phyloP scores from a whole-genome alignment of 92 coral and sea anemone species.

The Anthopleura xanthogrammica region DNA sequence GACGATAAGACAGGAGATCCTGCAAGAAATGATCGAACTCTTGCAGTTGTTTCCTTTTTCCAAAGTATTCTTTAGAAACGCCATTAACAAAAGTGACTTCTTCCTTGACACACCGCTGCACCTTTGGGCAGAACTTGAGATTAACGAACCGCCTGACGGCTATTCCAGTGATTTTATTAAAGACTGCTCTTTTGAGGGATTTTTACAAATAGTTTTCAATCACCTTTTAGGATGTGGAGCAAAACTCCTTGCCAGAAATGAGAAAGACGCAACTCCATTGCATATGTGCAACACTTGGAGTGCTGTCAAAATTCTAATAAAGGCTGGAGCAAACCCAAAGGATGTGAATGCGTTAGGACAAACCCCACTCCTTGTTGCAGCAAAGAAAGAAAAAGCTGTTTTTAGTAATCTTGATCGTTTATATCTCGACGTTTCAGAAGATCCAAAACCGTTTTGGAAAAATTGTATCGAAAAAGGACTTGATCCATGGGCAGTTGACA shows the following conservation, averaged over 20 bases:
- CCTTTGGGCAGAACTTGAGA: slow-evolving; percentile 18
- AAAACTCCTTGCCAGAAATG: slow-evolving; percentile 8
- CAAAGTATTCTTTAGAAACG: not conserved
- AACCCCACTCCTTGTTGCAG: slow-evolving; percentile 20
- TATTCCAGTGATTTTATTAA: not conserved
- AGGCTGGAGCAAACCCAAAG: not conserved
- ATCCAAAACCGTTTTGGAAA: slow-evolving; percentile 22
- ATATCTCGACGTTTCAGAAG: slow-evolving; percentile 25
- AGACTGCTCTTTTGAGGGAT: not conserved
- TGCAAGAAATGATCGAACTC: not conserved
- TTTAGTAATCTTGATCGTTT: not conserved
- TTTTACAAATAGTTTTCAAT: not conserved
- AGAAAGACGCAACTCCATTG: slow-evolving; percentile 18
- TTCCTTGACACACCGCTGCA: slow-evolving; percentile 19
- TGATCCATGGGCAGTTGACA: slow-evolving; percentile 24
- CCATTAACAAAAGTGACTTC: not conserved
- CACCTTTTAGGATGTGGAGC: not conserved
- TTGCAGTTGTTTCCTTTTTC: not conserved
- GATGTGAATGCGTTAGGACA: slow-evolving; percentile 6
- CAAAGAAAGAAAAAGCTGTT: not conserved
- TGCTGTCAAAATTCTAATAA: slow-evolving; percentile 23
- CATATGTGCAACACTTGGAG: slow-evolving; percentile 37
- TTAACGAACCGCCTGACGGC: not conserved
- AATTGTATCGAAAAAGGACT: slow-evolving; percentile 1
- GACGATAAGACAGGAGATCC: not conserved